phyloP scores from a whole-genome alignment of 2,888 invertebrate species.

The Cheilosia pagana region DNA sequence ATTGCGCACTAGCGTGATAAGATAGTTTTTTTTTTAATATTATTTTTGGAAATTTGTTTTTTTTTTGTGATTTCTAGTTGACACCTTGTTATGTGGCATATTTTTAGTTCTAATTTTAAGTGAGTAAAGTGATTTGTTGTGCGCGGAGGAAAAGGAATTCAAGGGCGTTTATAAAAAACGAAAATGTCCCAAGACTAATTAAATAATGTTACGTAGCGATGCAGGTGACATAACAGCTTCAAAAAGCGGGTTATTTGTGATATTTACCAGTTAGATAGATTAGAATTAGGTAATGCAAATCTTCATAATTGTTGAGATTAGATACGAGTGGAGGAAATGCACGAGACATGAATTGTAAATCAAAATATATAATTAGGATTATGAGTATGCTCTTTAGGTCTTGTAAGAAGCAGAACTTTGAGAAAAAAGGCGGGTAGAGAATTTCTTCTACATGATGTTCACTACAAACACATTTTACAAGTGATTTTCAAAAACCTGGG shows the following conservation, averaged over 20 bases:
- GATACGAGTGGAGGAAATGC: conserved; percentile 7
- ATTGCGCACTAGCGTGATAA: conserved; percentile 39
- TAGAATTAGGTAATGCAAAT: background rate
- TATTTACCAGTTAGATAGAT: conserved; percentile 3
- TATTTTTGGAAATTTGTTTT: background rate
- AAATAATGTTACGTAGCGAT: background rate
- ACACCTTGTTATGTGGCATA: background rate
- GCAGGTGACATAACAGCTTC: background rate
- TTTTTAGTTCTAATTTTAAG: background rate
- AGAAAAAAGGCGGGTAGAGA: too few species aligned
- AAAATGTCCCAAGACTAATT: background rate
- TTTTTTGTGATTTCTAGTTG: conserved; percentile 3
- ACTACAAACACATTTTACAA: too few species aligned
- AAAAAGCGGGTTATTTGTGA: background rate
- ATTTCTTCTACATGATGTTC: too few species aligned
- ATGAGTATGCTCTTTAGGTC: too few species aligned
- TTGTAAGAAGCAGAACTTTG: too few species aligned
- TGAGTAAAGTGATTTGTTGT: background rate
- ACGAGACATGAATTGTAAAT: background rate
- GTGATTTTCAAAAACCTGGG: too few species aligned
- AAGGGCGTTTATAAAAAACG: background rate
- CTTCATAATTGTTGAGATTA: conserved; percentile 4
- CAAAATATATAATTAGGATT: background rate
- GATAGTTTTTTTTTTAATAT: conserved; percentile 36
- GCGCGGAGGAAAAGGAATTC: background rate